Conservation (phyloP, 2,113 vertebrate species). For the Orycteropus afer region DNA sequence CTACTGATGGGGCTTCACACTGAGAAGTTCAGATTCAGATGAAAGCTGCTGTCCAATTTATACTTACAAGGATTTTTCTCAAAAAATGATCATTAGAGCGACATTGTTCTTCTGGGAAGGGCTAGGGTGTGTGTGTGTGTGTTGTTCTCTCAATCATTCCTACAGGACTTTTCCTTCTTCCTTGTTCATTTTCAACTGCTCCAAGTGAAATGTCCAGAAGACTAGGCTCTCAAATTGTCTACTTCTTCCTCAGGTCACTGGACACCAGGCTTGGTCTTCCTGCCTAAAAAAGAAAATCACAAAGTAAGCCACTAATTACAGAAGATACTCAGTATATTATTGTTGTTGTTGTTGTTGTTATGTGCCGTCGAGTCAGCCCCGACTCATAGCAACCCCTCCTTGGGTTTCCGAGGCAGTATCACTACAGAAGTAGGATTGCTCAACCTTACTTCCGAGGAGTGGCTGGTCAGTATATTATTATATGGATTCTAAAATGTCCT, state of each 20-base stretch:
- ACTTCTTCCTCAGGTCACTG: neutral
- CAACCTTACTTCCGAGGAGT: too few relatives aligned
- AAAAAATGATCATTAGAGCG: neutral
- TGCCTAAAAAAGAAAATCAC: neutral
- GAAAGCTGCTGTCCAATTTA: neutral
- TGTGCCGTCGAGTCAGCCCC: too few relatives aligned
- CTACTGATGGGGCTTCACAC: neutral
- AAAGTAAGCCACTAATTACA: neutral
- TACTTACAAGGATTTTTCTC: neutral
- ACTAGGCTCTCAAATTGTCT: neutral
- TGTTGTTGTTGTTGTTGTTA: too few relatives aligned
- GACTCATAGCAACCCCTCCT: too few relatives aligned
- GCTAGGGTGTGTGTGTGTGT: neutral
- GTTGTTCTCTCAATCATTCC: neutral
- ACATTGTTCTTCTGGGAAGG: neutral
- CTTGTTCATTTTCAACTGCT: neutral
- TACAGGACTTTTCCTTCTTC: neutral
- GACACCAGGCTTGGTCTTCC: neutral
- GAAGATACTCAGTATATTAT: neutral
- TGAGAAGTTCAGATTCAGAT: neutral
- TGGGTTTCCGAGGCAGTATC: too few relatives aligned
- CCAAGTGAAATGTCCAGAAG: neutral
- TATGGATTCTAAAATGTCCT: conserved; percentile 39
- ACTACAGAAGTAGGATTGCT: too few relatives aligned
- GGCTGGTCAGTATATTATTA: conserved; percentile 51